These are phyloP conservation scores for Condylostylus longicornis DNA, from an alignment of 1,140 invertebrate genomes.

Conservation along the genomic window DNA sequence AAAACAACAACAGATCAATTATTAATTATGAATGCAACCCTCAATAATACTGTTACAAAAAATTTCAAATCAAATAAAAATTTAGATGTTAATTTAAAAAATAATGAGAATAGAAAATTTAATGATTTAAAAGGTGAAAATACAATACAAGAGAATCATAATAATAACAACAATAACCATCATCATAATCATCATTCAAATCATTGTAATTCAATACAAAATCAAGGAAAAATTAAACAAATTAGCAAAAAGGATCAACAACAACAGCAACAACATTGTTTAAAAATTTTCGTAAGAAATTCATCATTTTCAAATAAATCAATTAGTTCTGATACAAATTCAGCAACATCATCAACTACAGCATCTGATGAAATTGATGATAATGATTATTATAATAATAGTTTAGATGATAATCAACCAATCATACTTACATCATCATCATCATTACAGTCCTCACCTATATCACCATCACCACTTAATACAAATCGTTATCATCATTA, in stretches of 20 bases:
- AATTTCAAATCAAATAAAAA: conserved; percentile 15
- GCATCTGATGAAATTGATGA: too few species aligned
- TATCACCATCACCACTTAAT: too few species aligned
- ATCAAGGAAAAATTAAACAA: too few species aligned
- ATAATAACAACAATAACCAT: conserved; percentile 6
- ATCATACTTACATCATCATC: too few species aligned
- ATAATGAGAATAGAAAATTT: conserved; percentile 5
- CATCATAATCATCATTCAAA: conserved; percentile 13
- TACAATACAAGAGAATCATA: conserved; percentile 9
- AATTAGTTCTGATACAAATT: neutral
- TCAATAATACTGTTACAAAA: neutral
- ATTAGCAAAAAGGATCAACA: too few species aligned
- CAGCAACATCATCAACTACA: too few species aligned
- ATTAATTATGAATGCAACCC: conserved; percentile 10
- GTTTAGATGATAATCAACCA: too few species aligned
- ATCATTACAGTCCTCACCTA: too few species aligned
- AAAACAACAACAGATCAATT: conserved; percentile 23
- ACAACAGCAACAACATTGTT: neutral
- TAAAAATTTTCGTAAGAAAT: neutral
- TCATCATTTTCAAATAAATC: neutral
- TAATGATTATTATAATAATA: too few species aligned
- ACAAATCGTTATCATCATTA: too few species aligned
- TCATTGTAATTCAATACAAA: conserved; percentile 17
- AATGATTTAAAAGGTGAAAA: conserved; percentile 1
- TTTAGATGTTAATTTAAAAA: conserved; percentile 20